Conservation (phyloP, 2,888 invertebrate genomes). For the Harpagoxenus sublaevis region DNA sequence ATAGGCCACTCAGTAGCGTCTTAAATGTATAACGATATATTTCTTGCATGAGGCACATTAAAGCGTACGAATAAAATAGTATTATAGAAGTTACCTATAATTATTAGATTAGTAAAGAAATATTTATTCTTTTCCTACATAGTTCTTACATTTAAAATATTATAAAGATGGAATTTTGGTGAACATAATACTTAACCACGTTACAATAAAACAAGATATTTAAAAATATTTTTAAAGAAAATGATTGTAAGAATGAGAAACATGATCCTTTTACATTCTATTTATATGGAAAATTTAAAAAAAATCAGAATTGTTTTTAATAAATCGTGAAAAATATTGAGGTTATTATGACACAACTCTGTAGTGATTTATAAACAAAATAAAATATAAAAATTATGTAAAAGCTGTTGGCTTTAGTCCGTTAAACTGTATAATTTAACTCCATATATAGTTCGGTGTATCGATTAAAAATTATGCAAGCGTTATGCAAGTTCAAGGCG, state of each 20-base stretch:
- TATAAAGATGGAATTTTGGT: not conserved
- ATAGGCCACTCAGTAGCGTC: not conserved
- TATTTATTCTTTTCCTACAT: not conserved
- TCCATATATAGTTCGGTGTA: slow-evolving; percentile 22
- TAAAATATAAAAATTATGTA: not conserved
- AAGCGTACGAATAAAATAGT: not conserved
- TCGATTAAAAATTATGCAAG: slow-evolving; percentile 52
- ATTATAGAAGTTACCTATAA: not conserved
- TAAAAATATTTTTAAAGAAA: not conserved
- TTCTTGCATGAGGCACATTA: not conserved
- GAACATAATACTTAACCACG: not conserved
- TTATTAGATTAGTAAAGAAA: not conserved
- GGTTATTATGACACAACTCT: not conserved
- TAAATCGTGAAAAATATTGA: not conserved
- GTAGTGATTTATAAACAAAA: not conserved
- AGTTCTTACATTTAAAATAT: not conserved
- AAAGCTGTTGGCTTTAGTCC: not conserved
- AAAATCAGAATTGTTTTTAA: not conserved
- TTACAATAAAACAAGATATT: not conserved
- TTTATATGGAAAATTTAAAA: not conserved
- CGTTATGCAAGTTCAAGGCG: slow-evolving; percentile 50
- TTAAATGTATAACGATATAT: slow-evolving; percentile 22
- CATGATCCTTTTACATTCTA: not conserved
- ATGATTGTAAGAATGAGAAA: not conserved
- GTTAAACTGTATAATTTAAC: slow-evolving; percentile 3